A percentile compares a stretch with the other conserved stretches of the same genome.
phyloP scores from a whole-genome alignment of 2,888 invertebrate genomes.

The Cephalotes varians region DNA sequence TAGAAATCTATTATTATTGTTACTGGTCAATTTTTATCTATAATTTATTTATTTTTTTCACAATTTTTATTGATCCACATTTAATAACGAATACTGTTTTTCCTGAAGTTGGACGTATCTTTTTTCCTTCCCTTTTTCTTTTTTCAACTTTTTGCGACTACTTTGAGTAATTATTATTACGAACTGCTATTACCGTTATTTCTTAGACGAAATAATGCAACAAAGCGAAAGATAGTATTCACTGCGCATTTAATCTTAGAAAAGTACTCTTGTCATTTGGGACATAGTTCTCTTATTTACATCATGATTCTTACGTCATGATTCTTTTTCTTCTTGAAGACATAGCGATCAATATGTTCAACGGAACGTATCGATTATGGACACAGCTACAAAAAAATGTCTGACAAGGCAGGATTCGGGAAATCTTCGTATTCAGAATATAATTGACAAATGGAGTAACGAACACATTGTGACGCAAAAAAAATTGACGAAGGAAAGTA shows the following conservation, averaged over 20 bases:
- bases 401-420: neutral
- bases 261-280: neutral
- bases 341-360: neutral
- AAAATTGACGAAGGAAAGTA: neutral
- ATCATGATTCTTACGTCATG: too few species aligned
- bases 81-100: neutral
- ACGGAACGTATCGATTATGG: neutral
- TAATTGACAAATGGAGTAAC: neutral
- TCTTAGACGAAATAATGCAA: neutral
- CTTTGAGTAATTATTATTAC: neutral
- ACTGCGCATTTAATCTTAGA: slow-evolving; percentile 9
- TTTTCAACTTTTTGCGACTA: slow-evolving; percentile 1
- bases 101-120: neutral
- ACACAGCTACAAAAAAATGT: neutral
- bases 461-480: neutral
- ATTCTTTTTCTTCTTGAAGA: neutral
- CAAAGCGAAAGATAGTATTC: neutral
- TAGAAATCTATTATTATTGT: neutral
- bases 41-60: too few species aligned
- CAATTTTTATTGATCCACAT: neutral
- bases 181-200: neutral
- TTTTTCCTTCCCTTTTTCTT: neutral
- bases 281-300: neutral
- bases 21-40: neutral
- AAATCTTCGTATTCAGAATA: neutral